Conservation (phyloP, 1,140 invertebrate species). For the Platyscapa corneri region DNA sequence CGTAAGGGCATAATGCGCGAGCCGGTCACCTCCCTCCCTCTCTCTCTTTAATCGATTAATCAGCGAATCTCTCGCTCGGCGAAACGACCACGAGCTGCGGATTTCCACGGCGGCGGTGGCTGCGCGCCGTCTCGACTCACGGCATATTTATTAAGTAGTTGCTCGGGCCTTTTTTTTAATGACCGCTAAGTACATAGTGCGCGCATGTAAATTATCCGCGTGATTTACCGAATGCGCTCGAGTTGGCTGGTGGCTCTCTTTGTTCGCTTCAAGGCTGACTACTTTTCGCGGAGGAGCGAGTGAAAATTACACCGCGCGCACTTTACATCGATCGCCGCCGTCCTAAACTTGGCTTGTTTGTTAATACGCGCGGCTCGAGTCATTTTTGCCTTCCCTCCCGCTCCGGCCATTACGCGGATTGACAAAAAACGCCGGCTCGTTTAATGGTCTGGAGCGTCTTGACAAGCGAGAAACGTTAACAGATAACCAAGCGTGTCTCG, state of each 20-base stretch:
- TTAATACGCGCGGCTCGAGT: background rate
- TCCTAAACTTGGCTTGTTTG: background rate
- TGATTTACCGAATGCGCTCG: constrained; percentile 16
- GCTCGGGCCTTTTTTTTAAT: background rate
- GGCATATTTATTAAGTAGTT: constrained; percentile 2
- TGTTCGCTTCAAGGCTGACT: constrained; percentile 22
- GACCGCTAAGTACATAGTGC: constrained; percentile 17
- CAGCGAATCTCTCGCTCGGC: constrained; percentile 63
- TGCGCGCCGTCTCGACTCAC: background rate
- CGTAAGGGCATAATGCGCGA: too few relatives aligned
- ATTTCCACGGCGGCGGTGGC: background rate
- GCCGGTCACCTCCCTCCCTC: constrained; percentile 52
- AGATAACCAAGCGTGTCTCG: background rate
- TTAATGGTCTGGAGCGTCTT: background rate
- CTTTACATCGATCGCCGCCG: background rate
- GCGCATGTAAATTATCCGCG: constrained; percentile 5
- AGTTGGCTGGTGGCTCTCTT: constrained; percentile 4
- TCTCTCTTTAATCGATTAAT: constrained; percentile 72
- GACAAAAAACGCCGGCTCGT: background rate
- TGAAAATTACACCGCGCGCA: background rate
- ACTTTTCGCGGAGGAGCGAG: background rate
- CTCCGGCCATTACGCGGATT: too few relatives aligned
- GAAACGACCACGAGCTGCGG: background rate
- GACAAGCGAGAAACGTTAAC: background rate
- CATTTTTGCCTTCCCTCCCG: background rate